Evolutionary conservation across 2,113 vertebrate species (phyloP).

Genomic region (Odobenus rosmarus): DNA sequence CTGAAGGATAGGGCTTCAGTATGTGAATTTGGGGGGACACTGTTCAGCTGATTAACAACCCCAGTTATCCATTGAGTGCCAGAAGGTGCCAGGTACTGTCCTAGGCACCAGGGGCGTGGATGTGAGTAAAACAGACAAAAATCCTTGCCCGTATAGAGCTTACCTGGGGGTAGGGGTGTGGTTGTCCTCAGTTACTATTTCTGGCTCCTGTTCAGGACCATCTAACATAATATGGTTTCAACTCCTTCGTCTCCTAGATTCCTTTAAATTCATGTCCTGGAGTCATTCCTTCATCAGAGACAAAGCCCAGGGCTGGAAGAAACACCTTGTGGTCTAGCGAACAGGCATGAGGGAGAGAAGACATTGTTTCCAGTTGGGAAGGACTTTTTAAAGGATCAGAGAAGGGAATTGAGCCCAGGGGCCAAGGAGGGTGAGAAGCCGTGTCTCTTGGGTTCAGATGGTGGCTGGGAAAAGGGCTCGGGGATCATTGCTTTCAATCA

Average conservation of each 20-base stretch:
- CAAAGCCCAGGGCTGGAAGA: neutral
- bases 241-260: neutral
- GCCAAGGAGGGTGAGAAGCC: neutral
- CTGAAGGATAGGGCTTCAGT: neutral
- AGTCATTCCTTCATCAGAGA: neutral
- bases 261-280: neutral
- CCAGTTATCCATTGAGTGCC: neutral
- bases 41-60: neutral
- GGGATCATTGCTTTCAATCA: neutral
- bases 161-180: neutral
- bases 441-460: neutral
- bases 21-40: neutral
- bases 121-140: neutral
- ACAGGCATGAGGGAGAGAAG: neutral
- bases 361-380: neutral
- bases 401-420: neutral
- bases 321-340: neutral
- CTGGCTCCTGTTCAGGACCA: neutral
- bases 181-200: neutral
- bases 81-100: neutral
- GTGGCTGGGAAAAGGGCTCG: neutral
- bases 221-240: neutral
- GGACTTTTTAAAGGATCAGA: neutral
- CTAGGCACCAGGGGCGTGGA: neutral
- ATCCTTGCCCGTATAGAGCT: neutral